Base-by-base conservation (phyloP, 2,113 vertebrate species). In the Myodes glareolus region DNA sequence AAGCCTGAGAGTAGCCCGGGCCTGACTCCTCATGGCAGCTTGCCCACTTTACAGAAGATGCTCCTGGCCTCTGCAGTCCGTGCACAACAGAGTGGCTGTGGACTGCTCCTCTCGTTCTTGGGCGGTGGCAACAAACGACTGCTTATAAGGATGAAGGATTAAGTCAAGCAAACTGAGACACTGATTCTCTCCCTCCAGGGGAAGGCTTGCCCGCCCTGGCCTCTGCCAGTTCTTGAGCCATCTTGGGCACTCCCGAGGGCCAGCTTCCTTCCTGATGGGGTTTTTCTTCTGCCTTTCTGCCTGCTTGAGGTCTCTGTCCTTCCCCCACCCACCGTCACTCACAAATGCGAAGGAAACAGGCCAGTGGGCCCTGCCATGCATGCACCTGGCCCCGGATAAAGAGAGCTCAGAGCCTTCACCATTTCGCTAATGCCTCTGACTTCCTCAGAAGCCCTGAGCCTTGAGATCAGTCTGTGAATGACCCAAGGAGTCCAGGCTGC, bases 381-480 rank as follows among this genome's bases (percentile, higher is more conserved):
- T 95, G 67, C 63, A 27, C 84, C 42, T 45, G 94, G 33, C 68
- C 85, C 58, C 3, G 84, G 77, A 63, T 80, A 65, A 77, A 67
- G 91, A 92, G 81, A 75, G 52, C 80, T 36, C 70, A 47, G 92
- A 92, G 95, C 39, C 97, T 85, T 97, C 91, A 0, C 77, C 92
- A 90, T 85, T 29, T 45, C 58, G n/a, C 33, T 90, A 89, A 81
- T 73, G 97, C 97, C 94, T 94, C 85, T 91, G 91, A 0, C 89
- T 96, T 77, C 92, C 73, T 52, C 45, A 80, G 50, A 91, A 58
- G 14, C 81, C 68, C 75, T 87, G 88, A 58, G 87, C 65, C 45
- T 86, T 92, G 85, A 96, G 42, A 78, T 96, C 92, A 97, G 58
- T 76, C 95, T 88, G 31, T 94, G 97, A 76, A 78, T 94, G 91